Evolutionary conservation across 1,140 invertebrate genomes (phyloP).

Genomic region (Holotrichia oblita): DNA sequence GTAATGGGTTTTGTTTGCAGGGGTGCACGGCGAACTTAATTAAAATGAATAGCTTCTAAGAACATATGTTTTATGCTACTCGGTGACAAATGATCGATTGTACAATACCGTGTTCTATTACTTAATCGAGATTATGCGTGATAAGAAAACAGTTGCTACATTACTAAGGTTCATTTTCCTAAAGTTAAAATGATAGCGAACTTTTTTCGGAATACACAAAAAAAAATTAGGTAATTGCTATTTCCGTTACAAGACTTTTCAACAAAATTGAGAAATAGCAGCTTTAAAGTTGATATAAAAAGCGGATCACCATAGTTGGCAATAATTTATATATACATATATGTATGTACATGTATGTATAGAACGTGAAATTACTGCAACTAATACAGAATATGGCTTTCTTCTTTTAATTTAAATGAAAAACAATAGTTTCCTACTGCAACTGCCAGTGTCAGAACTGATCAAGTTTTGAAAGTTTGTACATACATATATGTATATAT

Average conservation of each 20-base stretch:
- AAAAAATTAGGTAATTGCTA: background rate
- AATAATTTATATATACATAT: too few relatives aligned
- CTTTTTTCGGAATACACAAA: background rate
- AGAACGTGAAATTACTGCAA: too few relatives aligned
- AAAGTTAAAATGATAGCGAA: background rate
- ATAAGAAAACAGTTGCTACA: background rate
- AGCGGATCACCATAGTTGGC: too few relatives aligned
- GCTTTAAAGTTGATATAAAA: too few relatives aligned
- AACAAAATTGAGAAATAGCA: background rate
- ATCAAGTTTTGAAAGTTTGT: too few relatives aligned
- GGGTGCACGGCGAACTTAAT: background rate
- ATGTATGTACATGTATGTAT: too few relatives aligned
- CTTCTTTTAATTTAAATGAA: too few relatives aligned
- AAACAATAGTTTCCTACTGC: too few relatives aligned
- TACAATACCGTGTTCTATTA: conserved; percentile 28
- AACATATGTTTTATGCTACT: conserved; percentile 19
- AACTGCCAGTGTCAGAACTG: too few relatives aligned
- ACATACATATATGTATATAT: too few relatives aligned
- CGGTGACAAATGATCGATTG: conserved; percentile 22
- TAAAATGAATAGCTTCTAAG: conserved; percentile 16
- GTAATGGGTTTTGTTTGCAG: conserved; percentile 10
- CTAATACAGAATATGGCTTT: too few relatives aligned
- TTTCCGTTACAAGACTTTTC: background rate
- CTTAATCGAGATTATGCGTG: conserved; percentile 14
- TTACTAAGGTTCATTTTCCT: background rate